A percentile compares a stretch with the other conserved stretches of the same genome.
Conservation (phyloP, 2,888 invertebrate genomes). For the Eurytoma californica region DNA sequence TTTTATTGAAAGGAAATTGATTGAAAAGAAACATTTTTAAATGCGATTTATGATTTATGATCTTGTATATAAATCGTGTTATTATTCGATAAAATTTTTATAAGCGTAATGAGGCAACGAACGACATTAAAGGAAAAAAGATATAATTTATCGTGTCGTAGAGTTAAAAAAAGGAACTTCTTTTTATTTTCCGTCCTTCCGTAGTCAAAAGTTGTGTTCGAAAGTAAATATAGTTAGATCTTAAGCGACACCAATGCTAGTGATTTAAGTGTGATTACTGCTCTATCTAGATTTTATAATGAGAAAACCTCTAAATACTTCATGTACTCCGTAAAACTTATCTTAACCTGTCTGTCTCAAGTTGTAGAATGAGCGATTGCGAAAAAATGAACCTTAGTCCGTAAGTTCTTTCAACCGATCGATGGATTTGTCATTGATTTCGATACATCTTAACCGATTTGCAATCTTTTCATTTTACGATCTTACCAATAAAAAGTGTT, state of each 20-base stretch:
- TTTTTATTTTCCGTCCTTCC: conserved; percentile 23
- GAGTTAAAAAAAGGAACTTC: background rate
- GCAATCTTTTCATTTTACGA: background rate
- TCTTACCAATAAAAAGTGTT: background rate
- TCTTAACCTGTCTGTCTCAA: conserved; percentile 34
- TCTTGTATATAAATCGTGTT: conserved; percentile 41
- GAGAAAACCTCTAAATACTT: conserved; percentile 41
- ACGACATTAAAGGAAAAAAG: background rate
- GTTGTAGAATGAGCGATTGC: conserved; percentile 26
- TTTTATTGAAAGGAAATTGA: background rate
- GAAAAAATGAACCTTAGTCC: conserved; percentile 35
- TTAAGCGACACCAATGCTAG: conserved; percentile 35
- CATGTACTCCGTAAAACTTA: conserved; percentile 46
- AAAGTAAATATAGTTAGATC: conserved; percentile 31
- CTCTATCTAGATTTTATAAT: conserved; percentile 52
- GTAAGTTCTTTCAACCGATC: conserved; percentile 55
- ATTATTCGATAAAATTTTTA: conserved; percentile 28
- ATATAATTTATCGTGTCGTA: background rate
- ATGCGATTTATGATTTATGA: conserved; percentile 6
- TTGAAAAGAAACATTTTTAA: background rate
- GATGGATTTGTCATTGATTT: conserved; percentile 33
- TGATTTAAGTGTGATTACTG: conserved; percentile 41
- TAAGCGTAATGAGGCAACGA: conserved; percentile 39
- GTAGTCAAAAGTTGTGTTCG: conserved; percentile 10
- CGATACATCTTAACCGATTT: background rate